Base-by-base conservation (phyloP, 2,797 vertebrate species). In the Sardinella longiceps region DNA sequence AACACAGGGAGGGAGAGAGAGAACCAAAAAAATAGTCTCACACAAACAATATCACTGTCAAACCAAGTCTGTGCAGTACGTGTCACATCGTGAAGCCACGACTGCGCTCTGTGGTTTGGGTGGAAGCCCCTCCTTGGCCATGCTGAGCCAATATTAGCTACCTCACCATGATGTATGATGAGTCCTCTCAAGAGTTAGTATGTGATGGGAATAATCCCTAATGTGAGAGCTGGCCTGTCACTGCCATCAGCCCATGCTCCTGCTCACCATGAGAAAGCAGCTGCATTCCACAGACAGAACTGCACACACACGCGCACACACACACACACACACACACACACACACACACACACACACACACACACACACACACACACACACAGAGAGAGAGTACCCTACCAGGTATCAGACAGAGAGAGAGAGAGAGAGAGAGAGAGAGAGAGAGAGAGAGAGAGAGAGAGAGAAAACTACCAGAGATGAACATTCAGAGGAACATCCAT, bases 41-140 rank as follows among this genome's bases (percentile, higher is more conserved):
- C 56, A 82, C n/a, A 25, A 63, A 46, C 63, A 66, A 30, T 45
- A 83, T 25, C 37, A 43, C 56, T 66, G 23, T 66, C 58, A 77
- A 39, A 18, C 15, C 70, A 43, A 0, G 18, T 77, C 37, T 43
- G 9, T 20, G 18, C 30, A 33, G 33, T 77, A 77, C 4, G 37
- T 43, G 70, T 43, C 37, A 43, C 37, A 18, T 20, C 4, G 18
- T 43, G 37, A 77, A 77, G 2, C 20, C 7, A 20, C 20, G 5
- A 10, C 70, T 23, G 33, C 20, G 28, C 33, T 77, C 33, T 39
- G 70, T 77, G 70, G 15, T 10, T 43, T 39, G 70, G 70, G 37
- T 43, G 7, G 1, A 20, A 43, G 70, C 15, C 66, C 33, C 12
- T 37, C 30, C 66, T 14, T 15, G 1, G 33, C 70, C 37, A 77